Percentiles rank a stretch among this genome's conserved stretches.
These are phyloP conservation scores for Setipinna tenuifilis DNA, from an alignment of 2,797 vertebrate genomes.

Conservation along the genomic window DNA sequence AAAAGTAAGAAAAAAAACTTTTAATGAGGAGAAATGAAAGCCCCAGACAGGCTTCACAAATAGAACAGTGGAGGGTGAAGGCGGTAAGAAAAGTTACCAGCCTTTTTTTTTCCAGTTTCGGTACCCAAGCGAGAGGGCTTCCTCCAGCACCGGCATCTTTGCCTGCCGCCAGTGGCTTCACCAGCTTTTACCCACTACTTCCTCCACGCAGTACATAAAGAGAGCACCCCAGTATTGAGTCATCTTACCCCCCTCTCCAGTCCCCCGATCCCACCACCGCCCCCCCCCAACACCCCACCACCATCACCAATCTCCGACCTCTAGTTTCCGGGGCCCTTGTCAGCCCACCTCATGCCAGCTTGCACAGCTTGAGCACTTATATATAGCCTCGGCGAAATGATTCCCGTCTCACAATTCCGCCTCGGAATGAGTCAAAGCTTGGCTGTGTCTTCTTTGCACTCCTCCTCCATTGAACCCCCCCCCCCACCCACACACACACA, in stretches of 20 bases:
- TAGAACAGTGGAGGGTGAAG: not conserved
- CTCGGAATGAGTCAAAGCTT: conserved; percentile 69
- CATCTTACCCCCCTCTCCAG: too few relatives aligned
- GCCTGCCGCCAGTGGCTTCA: not conserved
- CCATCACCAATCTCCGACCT: not conserved
- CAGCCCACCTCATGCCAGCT: conserved; percentile 59
- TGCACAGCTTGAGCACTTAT: conserved; percentile 56
- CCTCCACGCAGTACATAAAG: too few relatives aligned
- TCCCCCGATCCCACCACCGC: too few relatives aligned
- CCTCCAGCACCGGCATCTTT: conserved; percentile 32
- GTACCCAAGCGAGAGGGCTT: conserved; percentile 64
- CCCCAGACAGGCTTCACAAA: not conserved
- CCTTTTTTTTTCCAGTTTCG: conserved; percentile 68
- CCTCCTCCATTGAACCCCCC: conserved; percentile 58
- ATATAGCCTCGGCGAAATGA: conserved; percentile 66
- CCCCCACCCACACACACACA: conserved; percentile 31
- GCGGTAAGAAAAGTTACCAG: not conserved
- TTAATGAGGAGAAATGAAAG: conserved; percentile 13
- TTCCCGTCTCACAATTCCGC: conserved; percentile 64
- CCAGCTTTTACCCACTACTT: not conserved
- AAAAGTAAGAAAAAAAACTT: not conserved
- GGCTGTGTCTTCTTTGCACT: not conserved
- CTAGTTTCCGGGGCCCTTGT: not conserved
- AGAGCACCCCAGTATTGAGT: not conserved
- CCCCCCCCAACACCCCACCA: too few relatives aligned